These are phyloP conservation scores for Syngnathus acus DNA, from an alignment of 2,797 vertebrate species.

Conservation along the genomic window DNA sequence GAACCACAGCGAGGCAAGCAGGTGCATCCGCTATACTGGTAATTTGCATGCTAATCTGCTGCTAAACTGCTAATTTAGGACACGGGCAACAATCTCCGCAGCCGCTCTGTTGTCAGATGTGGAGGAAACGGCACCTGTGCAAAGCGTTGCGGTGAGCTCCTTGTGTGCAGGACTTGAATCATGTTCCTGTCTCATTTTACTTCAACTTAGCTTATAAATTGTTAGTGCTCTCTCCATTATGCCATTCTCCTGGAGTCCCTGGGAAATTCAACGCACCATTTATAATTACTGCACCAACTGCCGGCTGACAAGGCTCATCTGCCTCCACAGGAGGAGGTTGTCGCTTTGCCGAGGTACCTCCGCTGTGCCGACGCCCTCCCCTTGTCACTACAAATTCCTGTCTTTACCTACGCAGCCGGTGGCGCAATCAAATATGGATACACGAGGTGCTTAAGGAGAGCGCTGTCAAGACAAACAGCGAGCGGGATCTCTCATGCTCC, in stretches of 20 bases:
- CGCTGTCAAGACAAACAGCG: conserved; percentile 44
- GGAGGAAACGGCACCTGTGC: conserved; percentile 3
- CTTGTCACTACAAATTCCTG: conserved; percentile 61
- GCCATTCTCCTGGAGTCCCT: conserved; percentile 57
- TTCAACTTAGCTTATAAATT: conserved; percentile 61
- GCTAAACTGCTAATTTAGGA: conserved; percentile 7
- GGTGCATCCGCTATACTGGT: conserved; percentile 2
- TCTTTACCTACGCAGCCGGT: conserved; percentile 67
- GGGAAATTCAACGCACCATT: conserved; percentile 59
- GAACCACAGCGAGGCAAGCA: background rate
- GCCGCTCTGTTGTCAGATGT: background rate
- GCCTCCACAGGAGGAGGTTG: conserved; percentile 50
- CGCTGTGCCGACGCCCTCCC: conserved; percentile 52
- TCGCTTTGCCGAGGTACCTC: conserved; percentile 60
- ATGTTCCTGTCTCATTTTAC: conserved; percentile 21
- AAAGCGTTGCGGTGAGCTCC: background rate
- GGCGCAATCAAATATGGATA: conserved; percentile 66
- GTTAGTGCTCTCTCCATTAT: conserved; percentile 62
- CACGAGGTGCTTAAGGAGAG: conserved; percentile 56
- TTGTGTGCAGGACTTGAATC: background rate
- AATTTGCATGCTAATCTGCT: conserved; percentile 8
- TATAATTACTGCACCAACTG: conserved; percentile 72
- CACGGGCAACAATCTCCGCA: background rate
- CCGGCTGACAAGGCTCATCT: conserved; percentile 69
- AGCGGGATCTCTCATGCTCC: conserved; percentile 34